Conservation (phyloP, 2,797 vertebrate genomes). For the Chanos chanos region DNA sequence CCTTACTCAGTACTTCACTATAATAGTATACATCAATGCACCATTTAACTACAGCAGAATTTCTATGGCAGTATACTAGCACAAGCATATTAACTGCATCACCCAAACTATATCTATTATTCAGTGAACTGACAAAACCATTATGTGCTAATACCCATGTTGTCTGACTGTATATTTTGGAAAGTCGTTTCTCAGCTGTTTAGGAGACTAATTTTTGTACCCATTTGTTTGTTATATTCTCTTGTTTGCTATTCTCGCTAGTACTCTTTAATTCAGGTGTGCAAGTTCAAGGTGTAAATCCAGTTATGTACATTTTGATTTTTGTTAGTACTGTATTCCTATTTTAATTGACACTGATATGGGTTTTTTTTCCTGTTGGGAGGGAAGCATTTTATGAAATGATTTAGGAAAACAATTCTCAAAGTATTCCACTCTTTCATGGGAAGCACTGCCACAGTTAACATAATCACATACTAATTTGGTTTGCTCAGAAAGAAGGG, state of each 20-base stretch:
- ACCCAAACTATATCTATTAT: too few relatives aligned
- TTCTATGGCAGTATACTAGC: too few relatives aligned
- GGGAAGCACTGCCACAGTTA: constrained; percentile 46
- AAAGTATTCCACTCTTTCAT: constrained; percentile 43
- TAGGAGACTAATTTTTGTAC: constrained; percentile 33
- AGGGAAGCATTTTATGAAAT: constrained; percentile 26
- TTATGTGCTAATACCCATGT: not conserved
- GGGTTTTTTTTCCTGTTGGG: constrained; percentile 39
- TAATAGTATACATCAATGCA: too few relatives aligned
- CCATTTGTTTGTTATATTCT: constrained; percentile 17
- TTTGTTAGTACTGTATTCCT: constrained; percentile 48
- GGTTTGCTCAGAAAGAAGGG: constrained; percentile 6
- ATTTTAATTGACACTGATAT: constrained; percentile 51
- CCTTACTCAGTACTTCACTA: too few relatives aligned
- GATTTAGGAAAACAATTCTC: constrained; percentile 32
- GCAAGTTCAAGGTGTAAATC: constrained; percentile 46
- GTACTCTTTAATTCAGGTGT: constrained; percentile 39
- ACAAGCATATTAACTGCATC: too few relatives aligned
- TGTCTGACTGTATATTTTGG: constrained; percentile 33
- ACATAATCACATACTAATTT: constrained; percentile 29
- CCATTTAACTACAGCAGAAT: too few relatives aligned
- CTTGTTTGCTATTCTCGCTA: constrained; percentile 40
- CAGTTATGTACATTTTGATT: constrained; percentile 53
- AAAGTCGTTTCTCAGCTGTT: constrained; percentile 31
- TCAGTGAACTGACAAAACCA: too few relatives aligned